Evolutionary conservation across 1,140 invertebrate species (phyloP).

Genomic region (Diploscapter pachys): DNA sequence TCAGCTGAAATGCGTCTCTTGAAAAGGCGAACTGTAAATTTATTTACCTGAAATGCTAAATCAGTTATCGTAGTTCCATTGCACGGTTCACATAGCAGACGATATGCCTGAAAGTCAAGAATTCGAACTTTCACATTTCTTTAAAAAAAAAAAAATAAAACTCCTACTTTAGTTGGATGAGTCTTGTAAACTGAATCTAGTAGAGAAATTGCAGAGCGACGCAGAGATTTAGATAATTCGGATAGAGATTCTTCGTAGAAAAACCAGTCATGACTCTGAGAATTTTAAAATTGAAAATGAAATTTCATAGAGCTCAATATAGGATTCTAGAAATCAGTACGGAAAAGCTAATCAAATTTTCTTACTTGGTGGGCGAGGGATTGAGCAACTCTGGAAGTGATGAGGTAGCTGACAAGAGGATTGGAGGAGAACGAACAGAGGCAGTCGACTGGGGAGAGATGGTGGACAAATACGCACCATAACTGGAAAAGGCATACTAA

Average conservation of each 20-base stretch:
- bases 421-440: constrained; percentile 42
- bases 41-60: constrained; percentile 47
- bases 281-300: constrained; percentile 7
- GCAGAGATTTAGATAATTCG: constrained; percentile 34
- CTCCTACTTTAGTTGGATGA: constrained; percentile 7
- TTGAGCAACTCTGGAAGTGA: constrained; percentile 41
- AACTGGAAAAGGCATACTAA: constrained; percentile 6
- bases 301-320: neutral
- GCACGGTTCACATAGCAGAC: constrained; percentile 43
- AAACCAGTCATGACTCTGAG: constrained; percentile 46
- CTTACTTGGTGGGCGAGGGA: constrained; percentile 41
- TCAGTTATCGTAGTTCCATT: constrained; percentile 43
- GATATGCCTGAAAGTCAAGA: constrained; percentile 34
- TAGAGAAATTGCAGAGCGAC: constrained; percentile 34
- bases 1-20: constrained; percentile 36
- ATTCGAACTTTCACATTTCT: no score
- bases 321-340: no score
- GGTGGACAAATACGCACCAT: constrained; percentile 46
- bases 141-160: no score
- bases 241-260: constrained; percentile 49
- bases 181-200: constrained; percentile 39
- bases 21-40: neutral
- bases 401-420: constrained; percentile 41
- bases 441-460: constrained; percentile 39
- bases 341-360: neutral